Percentiles rank a stretch among this genome's conserved stretches.
phyloP scores from a whole-genome alignment of 2,888 invertebrate species.

The Lycophotia porphyrea region DNA sequence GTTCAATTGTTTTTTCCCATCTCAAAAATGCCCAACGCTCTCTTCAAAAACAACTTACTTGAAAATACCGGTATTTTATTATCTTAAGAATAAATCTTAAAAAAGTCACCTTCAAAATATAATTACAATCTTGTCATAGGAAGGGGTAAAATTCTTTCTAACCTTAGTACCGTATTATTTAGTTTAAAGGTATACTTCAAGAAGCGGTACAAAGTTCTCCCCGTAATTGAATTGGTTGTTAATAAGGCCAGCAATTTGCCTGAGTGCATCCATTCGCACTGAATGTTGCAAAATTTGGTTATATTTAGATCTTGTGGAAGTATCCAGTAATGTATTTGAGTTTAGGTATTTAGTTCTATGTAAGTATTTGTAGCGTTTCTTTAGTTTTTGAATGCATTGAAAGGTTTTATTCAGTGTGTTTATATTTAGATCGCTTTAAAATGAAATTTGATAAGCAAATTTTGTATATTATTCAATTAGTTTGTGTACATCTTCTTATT shows the following conservation, averaged over 20 bases:
- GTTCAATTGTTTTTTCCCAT: no score
- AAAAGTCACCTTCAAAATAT: not conserved
- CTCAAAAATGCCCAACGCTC: no score
- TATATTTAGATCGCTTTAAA: no score
- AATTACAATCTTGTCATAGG: not conserved
- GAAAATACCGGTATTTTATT: not conserved
- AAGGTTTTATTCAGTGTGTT: not conserved
- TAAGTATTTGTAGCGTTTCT: not conserved
- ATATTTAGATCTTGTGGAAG: conserved; percentile 19
- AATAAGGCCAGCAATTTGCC: conserved; percentile 70
- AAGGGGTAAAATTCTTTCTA: not conserved
- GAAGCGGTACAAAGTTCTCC: conserved; percentile 41
- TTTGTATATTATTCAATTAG: no score
- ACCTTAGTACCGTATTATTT: conserved; percentile 35
- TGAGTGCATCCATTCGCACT: conserved; percentile 65
- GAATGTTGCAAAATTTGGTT: conserved; percentile 46
- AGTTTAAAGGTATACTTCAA: conserved; percentile 52
- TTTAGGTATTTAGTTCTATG: not conserved
- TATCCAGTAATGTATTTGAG: conserved; percentile 26
- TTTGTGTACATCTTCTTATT: no score
- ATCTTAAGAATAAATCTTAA: not conserved
- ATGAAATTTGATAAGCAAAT: no score
- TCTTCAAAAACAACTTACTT: not conserved
- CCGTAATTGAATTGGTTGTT: conserved; percentile 69
- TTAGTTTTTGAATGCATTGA: not conserved